A percentile compares a stretch with the other conserved stretches of the same genome.
phyloP scores from a whole-genome alignment of 2,888 invertebrate genomes.

The Willowsia nigromaculata region DNA sequence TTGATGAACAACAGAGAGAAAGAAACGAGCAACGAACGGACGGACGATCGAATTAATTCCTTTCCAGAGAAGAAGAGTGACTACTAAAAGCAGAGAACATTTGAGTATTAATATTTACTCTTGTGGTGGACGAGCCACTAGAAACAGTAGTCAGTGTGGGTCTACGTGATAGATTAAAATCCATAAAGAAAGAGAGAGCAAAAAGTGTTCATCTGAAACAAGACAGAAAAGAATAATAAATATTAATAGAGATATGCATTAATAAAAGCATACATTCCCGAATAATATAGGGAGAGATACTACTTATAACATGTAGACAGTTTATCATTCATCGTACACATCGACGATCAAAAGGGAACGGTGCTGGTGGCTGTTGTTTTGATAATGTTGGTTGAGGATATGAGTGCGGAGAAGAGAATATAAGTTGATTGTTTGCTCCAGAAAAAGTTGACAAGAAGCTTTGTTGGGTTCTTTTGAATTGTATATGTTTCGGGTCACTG shows the following conservation, averaged over 20 bases:
- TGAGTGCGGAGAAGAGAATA: neutral
- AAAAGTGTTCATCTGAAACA: slow-evolving; percentile 1
- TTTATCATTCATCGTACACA: neutral
- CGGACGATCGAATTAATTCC: slow-evolving; percentile 45
- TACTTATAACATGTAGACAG: neutral
- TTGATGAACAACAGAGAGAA: slow-evolving; percentile 19
- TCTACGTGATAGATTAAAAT: neutral
- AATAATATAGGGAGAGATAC: neutral
- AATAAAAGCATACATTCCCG: slow-evolving; percentile 4
- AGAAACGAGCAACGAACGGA: neutral
- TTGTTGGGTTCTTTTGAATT: neutral
- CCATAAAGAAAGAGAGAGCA: neutral
- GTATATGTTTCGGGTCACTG: neutral
- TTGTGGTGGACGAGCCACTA: slow-evolving; percentile 21
- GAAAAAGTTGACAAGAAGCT: slow-evolving; percentile 1
- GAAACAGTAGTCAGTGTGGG: neutral
- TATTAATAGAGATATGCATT: neutral
- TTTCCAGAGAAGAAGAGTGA: neutral
- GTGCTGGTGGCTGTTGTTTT: neutral
- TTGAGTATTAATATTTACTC: slow-evolving; percentile 28
- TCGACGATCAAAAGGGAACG: neutral
- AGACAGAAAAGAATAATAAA: neutral
- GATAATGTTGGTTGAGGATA: neutral
- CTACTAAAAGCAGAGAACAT: slow-evolving; percentile 13
- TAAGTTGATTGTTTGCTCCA: neutral